A percentile compares a stretch with the other conserved stretches of the same genome.
Evolutionary conservation across 64 coral and sea anemone species (phyloP).

Genomic region (Orbicella faveolata): DNA sequence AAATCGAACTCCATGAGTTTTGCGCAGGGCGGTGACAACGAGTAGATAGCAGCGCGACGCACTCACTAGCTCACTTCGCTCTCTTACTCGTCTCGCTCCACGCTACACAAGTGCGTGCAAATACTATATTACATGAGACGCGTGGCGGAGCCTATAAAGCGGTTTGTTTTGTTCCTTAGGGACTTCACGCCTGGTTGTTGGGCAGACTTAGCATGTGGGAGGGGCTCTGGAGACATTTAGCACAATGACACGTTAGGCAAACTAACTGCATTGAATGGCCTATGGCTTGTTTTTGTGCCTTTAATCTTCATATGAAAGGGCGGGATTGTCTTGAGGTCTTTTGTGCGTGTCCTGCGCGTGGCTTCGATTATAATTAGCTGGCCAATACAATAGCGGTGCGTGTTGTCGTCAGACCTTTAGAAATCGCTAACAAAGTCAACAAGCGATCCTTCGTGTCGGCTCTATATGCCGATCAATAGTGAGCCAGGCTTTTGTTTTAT

Average conservation of each 20-base stretch:
- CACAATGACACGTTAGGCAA: conserved; percentile 66
- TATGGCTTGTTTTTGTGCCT: conserved; percentile 82
- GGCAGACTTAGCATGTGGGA: conserved; percentile 40
- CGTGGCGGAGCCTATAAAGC: conserved; percentile 73
- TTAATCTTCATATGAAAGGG: conserved; percentile 92
- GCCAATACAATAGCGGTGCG: conserved; percentile 71
- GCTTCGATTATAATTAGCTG: conserved; percentile 79
- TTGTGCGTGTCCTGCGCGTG: conserved; percentile 88
- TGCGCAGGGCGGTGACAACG: conserved; percentile 11
- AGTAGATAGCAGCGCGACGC: conserved; percentile 3
- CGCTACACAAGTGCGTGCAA: conserved; percentile 61
- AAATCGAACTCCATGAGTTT: conserved; percentile 18
- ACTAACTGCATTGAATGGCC: conserved; percentile 46
- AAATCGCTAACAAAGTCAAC: conserved; percentile 69
- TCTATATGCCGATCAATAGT: conserved; percentile 40
- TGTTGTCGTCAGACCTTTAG: conserved; percentile 49
- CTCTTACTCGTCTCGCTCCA: conserved; percentile 18
- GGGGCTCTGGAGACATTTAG: conserved; percentile 58
- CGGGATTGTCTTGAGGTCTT: conserved; percentile 60
- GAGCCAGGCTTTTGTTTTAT: conserved; percentile 26
- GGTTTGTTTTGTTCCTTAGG: conserved; percentile 74
- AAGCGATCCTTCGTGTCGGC: conserved; percentile 35
- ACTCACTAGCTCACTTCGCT: neutral
- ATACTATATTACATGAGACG: conserved; percentile 62
- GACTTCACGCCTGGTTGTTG: conserved; percentile 77